A percentile compares a stretch with the other conserved stretches of the same genome.
These are phyloP conservation scores for Pammene fasciana DNA, from an alignment of 2,888 invertebrate genomes.

Conservation along the genomic window DNA sequence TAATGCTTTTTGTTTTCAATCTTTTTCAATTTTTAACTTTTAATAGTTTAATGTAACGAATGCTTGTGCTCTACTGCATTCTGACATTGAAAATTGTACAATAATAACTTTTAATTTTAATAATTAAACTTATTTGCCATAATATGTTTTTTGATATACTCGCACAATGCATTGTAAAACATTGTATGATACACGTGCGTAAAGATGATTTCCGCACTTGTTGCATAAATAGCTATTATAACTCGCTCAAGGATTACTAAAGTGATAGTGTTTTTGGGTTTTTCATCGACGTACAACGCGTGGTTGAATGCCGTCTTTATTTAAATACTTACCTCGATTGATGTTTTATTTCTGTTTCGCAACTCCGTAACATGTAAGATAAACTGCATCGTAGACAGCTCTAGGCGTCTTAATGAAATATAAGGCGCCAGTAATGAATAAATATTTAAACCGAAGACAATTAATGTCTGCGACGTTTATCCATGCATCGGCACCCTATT, in stretches of 20 bases:
- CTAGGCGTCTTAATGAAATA: conserved; percentile 36
- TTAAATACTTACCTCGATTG: background rate
- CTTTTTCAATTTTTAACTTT: too few relatives aligned
- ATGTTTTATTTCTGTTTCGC: conserved; percentile 22
- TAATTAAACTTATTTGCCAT: too few relatives aligned
- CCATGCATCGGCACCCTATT: conserved; percentile 52
- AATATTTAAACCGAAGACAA: conserved; percentile 44
- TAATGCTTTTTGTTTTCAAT: too few relatives aligned
- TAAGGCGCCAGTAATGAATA: conserved; percentile 36
- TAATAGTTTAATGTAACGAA: too few relatives aligned
- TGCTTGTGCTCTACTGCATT: too few relatives aligned
- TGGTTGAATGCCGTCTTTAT: conserved; percentile 11
- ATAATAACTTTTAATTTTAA: too few relatives aligned
- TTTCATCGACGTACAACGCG: conserved; percentile 9
- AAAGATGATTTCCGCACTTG: too few relatives aligned
- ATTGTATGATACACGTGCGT: too few relatives aligned
- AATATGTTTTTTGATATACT: too few relatives aligned
- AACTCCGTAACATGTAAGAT: conserved; percentile 24
- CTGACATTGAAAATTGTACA: too few relatives aligned
- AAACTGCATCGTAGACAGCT: conserved; percentile 26
- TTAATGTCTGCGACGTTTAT: conserved; percentile 49
- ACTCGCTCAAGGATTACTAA: conserved; percentile 20
- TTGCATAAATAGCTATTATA: too few relatives aligned
- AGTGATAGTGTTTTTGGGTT: conserved; percentile 29
- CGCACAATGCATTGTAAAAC: too few relatives aligned